phyloP scores from a whole-genome alignment of 1,140 invertebrate genomes.

The Drosophila tristis region DNA sequence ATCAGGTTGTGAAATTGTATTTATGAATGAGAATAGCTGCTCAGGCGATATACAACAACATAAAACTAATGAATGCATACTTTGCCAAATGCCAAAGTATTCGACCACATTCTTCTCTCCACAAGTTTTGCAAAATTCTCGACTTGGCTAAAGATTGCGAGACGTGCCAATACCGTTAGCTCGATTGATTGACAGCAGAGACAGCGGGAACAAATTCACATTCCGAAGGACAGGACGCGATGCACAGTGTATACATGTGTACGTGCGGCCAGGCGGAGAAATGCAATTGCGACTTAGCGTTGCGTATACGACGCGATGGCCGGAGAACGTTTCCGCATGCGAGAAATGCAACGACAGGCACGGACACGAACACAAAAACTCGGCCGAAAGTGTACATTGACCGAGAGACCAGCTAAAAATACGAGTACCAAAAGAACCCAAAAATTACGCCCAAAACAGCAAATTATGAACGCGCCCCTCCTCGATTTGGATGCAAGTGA shows the following conservation, averaged over 20 bases:
- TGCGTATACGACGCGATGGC: constrained; percentile 62
- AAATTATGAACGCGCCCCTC: constrained; percentile 4
- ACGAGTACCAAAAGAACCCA: constrained; percentile 29
- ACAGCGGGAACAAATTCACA: constrained; percentile 20
- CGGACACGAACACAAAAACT: constrained; percentile 42
- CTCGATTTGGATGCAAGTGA: constrained; percentile 30
- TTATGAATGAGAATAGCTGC: constrained; percentile 67
- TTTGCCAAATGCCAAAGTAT: constrained; percentile 15
- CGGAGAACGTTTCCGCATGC: constrained; percentile 32
- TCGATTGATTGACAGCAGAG: neutral
- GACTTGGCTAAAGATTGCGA: constrained; percentile 3
- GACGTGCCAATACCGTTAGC: constrained; percentile 30
- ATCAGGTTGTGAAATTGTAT: constrained; percentile 78
- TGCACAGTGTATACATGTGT: neutral
- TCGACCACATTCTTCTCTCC: constrained; percentile 12
- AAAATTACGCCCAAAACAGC: constrained; percentile 4
- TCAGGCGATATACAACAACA: constrained; percentile 1
- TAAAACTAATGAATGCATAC: constrained; percentile 58
- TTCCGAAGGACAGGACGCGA: constrained; percentile 11
- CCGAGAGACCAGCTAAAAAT: constrained; percentile 59
- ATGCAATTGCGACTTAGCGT: constrained; percentile 61
- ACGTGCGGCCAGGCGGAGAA: constrained; percentile 35
- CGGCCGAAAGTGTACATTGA: constrained; percentile 76
- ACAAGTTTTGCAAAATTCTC: constrained; percentile 30
- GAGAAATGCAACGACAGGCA: constrained; percentile 38